A percentile compares a stretch with the other conserved stretches of the same genome.
phyloP scores from a whole-genome alignment of 1,140 invertebrate genomes.

The Nomia melanderi region DNA sequence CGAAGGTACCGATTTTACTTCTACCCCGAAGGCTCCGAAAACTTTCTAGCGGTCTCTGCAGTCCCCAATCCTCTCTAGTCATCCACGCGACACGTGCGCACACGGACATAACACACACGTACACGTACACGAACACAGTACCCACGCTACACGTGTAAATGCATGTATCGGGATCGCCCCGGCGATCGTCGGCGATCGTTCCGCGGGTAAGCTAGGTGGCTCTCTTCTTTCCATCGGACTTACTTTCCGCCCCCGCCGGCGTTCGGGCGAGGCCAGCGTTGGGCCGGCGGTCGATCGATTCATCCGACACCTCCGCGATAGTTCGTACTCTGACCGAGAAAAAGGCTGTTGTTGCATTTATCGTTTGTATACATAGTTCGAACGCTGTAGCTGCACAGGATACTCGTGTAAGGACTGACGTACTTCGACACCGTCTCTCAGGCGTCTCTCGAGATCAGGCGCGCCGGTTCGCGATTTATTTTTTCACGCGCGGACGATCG shows the following conservation, averaged over 20 bases:
- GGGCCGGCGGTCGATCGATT: not conserved
- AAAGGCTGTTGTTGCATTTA: conserved; percentile 39
- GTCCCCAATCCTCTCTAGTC: not conserved
- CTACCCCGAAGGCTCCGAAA: conserved; percentile 32
- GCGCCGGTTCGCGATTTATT: no score
- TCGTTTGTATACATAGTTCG: conserved; percentile 25
- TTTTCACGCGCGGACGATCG: not conserved
- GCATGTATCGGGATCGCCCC: not conserved
- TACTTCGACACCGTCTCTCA: not conserved
- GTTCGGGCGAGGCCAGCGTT: conserved; percentile 1
- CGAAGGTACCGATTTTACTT: conserved; percentile 11
- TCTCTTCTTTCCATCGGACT: conserved; percentile 18
- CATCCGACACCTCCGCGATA: no score
- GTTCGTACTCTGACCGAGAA: conserved; percentile 8
- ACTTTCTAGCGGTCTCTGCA: conserved; percentile 10
- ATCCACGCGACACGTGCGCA: not conserved
- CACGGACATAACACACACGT: not conserved
- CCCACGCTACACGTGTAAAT: not conserved
- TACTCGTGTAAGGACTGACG: not conserved
- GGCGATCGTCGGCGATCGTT: not conserved
- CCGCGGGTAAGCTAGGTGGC: not conserved
- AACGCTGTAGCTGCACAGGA: conserved; percentile 22
- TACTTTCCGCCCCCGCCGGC: conserved; percentile 9
- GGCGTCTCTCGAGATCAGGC: conserved; percentile 40
- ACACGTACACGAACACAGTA: not conserved